A percentile compares a stretch with the other conserved stretches of the same genome.
Conservation (phyloP, 2,797 vertebrate species). For the Hemibagrus guttatus region DNA sequence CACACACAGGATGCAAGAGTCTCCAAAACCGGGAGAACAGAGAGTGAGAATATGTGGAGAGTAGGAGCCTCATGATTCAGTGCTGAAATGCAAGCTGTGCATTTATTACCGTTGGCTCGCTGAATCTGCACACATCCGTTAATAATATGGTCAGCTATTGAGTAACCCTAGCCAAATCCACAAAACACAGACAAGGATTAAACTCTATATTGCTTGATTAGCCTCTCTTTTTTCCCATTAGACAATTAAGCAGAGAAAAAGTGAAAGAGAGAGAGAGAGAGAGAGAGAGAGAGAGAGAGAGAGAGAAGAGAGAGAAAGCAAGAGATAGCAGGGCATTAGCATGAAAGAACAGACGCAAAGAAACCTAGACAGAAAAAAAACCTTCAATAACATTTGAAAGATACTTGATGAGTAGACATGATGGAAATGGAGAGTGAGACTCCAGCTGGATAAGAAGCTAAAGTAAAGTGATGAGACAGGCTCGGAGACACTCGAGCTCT, state of each 20-base stretch:
- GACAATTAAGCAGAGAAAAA: background rate
- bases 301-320: background rate
- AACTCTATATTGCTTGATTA: background rate
- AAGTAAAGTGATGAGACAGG: background rate
- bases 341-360: background rate
- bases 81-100: conserved; percentile 56
- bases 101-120: conserved; percentile 47
- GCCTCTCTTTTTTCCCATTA: background rate
- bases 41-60: conserved; percentile 16
- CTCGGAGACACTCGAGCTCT: background rate
- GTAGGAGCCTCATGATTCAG: conserved; percentile 49
- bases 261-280: background rate
- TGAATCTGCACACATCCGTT: conserved; percentile 47
- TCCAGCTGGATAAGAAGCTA: background rate
- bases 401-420: background rate
- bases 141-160: conserved; percentile 42
- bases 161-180: conserved; percentile 34
- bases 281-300: background rate
- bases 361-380: background rate
- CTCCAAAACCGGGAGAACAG: conserved; percentile 48
- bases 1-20: conserved; percentile 65
- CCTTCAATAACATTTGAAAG: background rate
- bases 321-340: background rate
- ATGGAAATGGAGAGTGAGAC: background rate
- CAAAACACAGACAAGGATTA: background rate